Evolutionary conservation across 2,113 vertebrate genomes (phyloP).

Genomic region (Tachysurus vachellii): DNA sequence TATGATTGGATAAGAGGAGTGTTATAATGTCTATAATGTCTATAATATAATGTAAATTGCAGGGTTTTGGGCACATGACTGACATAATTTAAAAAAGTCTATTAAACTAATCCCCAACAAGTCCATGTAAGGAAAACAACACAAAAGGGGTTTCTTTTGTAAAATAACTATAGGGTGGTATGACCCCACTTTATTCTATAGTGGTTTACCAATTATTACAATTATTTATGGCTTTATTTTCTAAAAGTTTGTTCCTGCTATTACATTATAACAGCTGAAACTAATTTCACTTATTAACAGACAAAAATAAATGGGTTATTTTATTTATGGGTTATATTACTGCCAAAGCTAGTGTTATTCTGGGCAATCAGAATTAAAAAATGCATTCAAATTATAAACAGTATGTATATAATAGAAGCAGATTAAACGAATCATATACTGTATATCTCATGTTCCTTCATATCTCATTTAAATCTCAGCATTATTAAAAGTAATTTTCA

Average conservation of each 20-base stretch:
- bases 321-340: not conserved
- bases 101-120: not conserved
- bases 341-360: not conserved
- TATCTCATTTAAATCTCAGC: not conserved
- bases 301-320: no score
- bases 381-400: not conserved
- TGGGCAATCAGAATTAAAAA: not conserved
- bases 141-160: not conserved
- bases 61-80: not conserved
- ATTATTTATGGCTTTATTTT: not conserved
- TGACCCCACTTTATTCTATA: not conserved
- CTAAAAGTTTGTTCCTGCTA: not conserved
- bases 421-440: not conserved
- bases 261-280: not conserved
- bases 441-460: not conserved
- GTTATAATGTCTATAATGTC: constrained; percentile 16
- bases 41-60: no score
- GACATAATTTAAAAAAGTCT: not conserved
- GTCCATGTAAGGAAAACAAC: not conserved
- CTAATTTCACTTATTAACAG: no score
- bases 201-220: not conserved
- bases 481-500: not conserved
- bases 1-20: constrained; percentile 50
- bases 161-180: not conserved
- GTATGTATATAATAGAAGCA: not conserved